These are phyloP conservation scores for Indri indri DNA, from an alignment of 2,113 vertebrate species.

Conservation along the genomic window DNA sequence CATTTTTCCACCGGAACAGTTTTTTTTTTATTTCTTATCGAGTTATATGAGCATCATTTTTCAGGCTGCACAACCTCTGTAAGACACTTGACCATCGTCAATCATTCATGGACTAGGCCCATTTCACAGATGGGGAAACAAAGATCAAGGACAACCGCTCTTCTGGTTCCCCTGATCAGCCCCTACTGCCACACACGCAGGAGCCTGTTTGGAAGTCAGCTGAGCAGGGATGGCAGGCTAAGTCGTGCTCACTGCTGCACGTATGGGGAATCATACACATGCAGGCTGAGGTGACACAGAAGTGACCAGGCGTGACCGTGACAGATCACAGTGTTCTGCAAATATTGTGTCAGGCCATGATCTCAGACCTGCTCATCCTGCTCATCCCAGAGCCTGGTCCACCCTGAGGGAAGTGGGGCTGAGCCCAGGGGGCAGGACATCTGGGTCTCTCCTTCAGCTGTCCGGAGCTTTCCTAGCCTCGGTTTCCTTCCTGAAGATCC, in stretches of 20 bases:
- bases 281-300: background rate
- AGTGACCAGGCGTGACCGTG: background rate
- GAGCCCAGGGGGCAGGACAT: background rate
- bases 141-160: background rate
- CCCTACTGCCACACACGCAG: background rate
- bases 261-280: background rate
- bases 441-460: background rate
- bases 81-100: background rate
- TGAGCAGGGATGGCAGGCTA: background rate
- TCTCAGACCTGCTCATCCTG: background rate
- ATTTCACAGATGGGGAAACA: background rate
- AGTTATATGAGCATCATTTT: background rate
- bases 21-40: background rate
- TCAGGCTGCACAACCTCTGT: background rate
- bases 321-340: slow-evolving; percentile 25
- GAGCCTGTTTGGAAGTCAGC: background rate
- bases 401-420: background rate
- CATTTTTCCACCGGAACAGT: background rate
- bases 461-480: background rate
- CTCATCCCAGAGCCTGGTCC: background rate
- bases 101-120: background rate
- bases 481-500: background rate
- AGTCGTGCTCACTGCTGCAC: background rate
- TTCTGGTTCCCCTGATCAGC: background rate
- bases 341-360: slow-evolving; percentile 41